Conservation (phyloP, 2,797 vertebrate genomes). For the Mormyrops attenuatus region DNA sequence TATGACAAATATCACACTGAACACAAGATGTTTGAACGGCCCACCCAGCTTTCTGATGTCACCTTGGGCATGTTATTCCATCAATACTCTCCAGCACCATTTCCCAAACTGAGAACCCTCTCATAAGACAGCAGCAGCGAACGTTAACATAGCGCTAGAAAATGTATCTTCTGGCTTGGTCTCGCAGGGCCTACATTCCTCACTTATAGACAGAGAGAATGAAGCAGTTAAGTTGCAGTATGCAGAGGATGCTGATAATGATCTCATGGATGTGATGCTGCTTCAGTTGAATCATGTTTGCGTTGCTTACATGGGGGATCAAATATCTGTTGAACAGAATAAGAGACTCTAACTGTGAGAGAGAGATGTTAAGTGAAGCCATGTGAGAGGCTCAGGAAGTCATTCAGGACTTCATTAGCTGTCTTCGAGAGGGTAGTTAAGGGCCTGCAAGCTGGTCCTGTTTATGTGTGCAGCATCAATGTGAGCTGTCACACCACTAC, state of each 20-base stretch:
- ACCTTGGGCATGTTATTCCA: neutral
- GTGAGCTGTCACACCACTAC: constrained; percentile 68
- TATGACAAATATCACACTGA: neutral
- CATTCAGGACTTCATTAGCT: constrained; percentile 78
- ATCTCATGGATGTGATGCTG: neutral
- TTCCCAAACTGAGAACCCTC: neutral
- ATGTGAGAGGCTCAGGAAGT: constrained; percentile 74
- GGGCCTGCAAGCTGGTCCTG: constrained; percentile 73
- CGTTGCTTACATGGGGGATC: constrained; percentile 18
- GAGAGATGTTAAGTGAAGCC: constrained; percentile 65
- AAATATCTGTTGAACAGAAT: constrained; percentile 51
- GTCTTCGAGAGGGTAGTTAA: constrained; percentile 63
- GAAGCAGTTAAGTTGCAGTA: neutral
- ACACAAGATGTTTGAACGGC: neutral
- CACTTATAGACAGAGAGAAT: neutral
- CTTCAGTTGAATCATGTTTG: neutral
- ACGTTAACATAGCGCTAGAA: neutral
- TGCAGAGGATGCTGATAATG: neutral
- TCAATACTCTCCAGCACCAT: neutral
- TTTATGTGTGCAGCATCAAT: constrained; percentile 73
- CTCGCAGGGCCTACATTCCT: neutral
- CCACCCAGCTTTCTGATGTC: neutral
- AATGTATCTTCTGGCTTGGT: neutral
- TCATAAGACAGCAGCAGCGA: neutral
- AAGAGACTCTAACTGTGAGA: constrained; percentile 64